These are phyloP conservation scores for Rhinopomastus cyanomelas DNA, from an alignment of 2,113 vertebrate genomes.

Conservation along the genomic window DNA sequence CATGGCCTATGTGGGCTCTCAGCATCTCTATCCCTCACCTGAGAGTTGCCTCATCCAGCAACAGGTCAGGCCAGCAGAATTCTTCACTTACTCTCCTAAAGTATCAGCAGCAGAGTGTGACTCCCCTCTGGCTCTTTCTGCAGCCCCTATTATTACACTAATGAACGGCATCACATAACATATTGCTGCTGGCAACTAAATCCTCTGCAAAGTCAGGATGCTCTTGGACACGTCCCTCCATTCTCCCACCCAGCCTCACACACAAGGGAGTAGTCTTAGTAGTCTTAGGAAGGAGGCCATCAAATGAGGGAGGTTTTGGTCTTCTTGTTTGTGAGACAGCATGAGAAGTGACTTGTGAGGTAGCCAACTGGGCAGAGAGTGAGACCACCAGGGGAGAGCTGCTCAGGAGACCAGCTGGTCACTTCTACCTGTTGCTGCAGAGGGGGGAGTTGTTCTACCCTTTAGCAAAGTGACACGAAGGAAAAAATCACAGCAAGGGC, in stretches of 20 bases:
- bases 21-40: not conserved
- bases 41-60: not conserved
- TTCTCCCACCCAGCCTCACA: not conserved
- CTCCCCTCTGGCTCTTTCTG: not conserved
- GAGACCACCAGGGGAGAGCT: not conserved
- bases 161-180: not conserved
- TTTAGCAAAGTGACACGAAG: not conserved
- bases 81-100: not conserved
- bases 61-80: constrained; percentile 2
- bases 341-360: not conserved
- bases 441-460: not conserved
- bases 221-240: not conserved
- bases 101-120: not conserved
- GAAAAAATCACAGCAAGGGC: not conserved
- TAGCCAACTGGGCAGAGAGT: not conserved
- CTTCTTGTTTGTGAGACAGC: not conserved
- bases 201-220: not conserved
- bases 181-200: not conserved
- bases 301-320: not conserved
- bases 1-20: not conserved
- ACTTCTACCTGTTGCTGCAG: not conserved
- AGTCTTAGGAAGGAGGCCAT: not conserved
- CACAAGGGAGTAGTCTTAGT: not conserved
- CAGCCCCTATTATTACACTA: not conserved
- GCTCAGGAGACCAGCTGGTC: not conserved